Percentiles rank a stretch among this genome's conserved stretches.
These are phyloP conservation scores for Bungarus multicinctus DNA, from an alignment of 2,113 vertebrate species.

Conservation along the genomic window DNA sequence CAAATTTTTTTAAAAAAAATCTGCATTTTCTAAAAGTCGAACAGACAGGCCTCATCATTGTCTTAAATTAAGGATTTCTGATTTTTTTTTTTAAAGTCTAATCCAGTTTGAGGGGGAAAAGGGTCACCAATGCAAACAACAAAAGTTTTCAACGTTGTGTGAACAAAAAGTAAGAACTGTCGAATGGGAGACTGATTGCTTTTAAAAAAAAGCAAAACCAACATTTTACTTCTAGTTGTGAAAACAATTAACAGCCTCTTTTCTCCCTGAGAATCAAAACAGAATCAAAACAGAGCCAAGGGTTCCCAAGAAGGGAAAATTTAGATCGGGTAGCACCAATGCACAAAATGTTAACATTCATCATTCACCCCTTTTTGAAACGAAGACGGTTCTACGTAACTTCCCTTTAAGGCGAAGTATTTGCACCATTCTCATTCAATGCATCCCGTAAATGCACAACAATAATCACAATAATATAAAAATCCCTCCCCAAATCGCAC, in stretches of 20 bases:
- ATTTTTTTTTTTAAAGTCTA: neutral
- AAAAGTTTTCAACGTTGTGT: neutral
- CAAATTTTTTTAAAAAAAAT: neutral
- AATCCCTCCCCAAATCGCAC: too few relatives aligned
- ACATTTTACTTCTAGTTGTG: neutral
- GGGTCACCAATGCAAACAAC: neutral
- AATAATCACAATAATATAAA: too few relatives aligned
- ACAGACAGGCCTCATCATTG: neutral
- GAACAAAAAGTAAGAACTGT: neutral
- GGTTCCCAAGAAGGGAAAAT: neutral
- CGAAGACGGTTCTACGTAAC: fast-evolving
- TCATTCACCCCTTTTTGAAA: neutral
- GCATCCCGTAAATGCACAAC: neutral
- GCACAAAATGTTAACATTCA: neutral
- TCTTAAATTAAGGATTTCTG: neutral
- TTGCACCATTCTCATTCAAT: neutral
- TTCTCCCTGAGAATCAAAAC: neutral
- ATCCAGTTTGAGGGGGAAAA: neutral
- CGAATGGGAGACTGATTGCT: neutral
- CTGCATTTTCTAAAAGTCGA: neutral
- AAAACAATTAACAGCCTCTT: neutral
- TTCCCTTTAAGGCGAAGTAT: neutral
- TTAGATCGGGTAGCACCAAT: neutral
- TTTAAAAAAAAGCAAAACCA: too few relatives aligned
- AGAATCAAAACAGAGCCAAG: neutral